A percentile compares a stretch with the other conserved stretches of the same genome.
phyloP scores from a whole-genome alignment of 2,888 invertebrate species.

The Oligia latruncula region DNA sequence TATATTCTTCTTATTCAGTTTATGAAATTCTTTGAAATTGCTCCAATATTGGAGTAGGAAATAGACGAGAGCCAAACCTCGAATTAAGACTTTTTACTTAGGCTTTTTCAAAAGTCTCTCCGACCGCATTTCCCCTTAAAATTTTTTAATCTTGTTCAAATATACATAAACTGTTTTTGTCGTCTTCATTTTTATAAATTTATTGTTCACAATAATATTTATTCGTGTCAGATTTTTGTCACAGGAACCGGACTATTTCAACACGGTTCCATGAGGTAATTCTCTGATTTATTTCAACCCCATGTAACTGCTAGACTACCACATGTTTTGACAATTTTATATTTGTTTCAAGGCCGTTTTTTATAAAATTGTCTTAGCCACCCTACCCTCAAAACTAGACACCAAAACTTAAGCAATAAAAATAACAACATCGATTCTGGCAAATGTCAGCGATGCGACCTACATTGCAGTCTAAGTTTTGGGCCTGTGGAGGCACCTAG shows the following conservation, averaged over 20 bases:
- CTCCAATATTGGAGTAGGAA: too few species aligned
- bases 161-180: neutral
- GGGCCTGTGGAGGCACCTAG: conserved; percentile 16
- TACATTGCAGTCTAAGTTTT: conserved; percentile 55
- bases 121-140: too few species aligned
- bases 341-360: neutral
- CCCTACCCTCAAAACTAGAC: neutral
- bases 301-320: neutral
- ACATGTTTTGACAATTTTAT: neutral
- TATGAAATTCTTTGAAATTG: too few species aligned
- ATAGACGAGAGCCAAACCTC: too few species aligned
- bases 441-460: conserved; percentile 50
- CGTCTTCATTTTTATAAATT: neutral
- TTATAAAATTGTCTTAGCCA: too few species aligned
- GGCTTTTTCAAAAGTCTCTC: too few species aligned
- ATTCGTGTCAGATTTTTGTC: neutral
- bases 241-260: neutral
- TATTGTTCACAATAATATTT: neutral
- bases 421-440: conserved; percentile 47
- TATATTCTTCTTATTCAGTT: too few species aligned
- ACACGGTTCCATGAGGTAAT: neutral
- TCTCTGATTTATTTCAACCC: neutral
- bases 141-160: neutral
- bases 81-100: too few species aligned
- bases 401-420: neutral